Conservation (phyloP, 64 coral and sea anemone genomes). For the Pocillopora damicornis region DNA sequence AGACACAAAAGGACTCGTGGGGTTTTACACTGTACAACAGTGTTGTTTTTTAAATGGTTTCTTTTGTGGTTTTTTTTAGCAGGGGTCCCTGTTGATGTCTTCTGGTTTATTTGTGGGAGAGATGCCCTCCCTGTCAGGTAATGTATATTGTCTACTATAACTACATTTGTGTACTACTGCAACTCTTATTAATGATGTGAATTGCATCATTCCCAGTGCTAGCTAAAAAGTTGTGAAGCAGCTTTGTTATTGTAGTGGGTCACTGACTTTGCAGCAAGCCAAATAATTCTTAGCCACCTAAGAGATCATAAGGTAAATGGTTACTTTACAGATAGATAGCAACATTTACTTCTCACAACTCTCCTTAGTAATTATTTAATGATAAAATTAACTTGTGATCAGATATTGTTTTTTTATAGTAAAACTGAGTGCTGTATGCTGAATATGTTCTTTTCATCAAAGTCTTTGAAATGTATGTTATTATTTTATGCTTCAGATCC, state of each 20-base stretch:
- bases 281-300: too few relatives aligned
- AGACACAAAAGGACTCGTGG: too few relatives aligned
- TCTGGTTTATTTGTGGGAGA: conserved; percentile 26
- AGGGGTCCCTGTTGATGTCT: conserved; percentile 23
- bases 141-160: neutral
- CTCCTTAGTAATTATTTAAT: too few relatives aligned
- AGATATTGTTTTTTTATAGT: neutral
- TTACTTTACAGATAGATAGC: too few relatives aligned
- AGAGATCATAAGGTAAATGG: too few relatives aligned
- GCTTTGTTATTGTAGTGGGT: too few relatives aligned
- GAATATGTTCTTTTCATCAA: neutral
- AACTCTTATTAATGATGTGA: neutral
- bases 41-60: neutral
- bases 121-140: conserved; percentile 8
- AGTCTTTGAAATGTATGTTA: neutral
- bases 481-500: neutral
- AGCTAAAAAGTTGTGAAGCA: too few relatives aligned
- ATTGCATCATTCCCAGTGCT: neutral
- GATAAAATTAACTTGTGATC: too few relatives aligned
- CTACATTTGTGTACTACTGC: neutral
- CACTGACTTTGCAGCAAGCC: too few relatives aligned
- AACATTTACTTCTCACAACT: too few relatives aligned
- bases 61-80: neutral
- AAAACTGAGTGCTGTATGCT: neutral
- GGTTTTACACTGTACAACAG: neutral